Percentiles rank a stretch among this genome's conserved stretches.
Conservation (phyloP, 2,113 vertebrate genomes). For the Chaetura pelagica region DNA sequence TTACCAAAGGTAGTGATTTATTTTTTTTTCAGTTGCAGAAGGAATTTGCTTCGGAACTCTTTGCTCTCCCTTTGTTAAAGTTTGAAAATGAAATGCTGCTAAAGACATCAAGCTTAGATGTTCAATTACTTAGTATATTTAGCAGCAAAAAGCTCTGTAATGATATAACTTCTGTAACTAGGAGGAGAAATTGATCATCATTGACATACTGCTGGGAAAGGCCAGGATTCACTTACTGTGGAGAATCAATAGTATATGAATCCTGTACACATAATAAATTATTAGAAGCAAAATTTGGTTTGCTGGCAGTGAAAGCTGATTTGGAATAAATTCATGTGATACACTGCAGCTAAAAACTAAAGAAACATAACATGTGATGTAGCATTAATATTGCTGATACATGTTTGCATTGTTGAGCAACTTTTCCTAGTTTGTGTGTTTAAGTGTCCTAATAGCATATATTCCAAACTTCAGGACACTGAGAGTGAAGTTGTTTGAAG, state of each 20-base stretch:
- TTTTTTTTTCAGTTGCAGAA: neutral
- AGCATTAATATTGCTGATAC: neutral
- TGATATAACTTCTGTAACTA: neutral
- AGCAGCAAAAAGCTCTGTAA: neutral
- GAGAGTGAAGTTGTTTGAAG: neutral
- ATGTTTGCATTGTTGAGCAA: neutral
- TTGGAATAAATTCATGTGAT: neutral
- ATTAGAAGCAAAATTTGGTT: neutral
- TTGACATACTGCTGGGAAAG: neutral
- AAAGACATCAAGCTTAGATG: neutral
- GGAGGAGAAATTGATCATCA: neutral
- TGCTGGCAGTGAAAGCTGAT: neutral
- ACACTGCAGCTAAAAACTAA: neutral
- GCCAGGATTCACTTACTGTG: neutral
- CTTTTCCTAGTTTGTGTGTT: neutral
- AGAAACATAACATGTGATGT: neutral
- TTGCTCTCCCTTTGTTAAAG: neutral
- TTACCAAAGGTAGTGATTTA: neutral
- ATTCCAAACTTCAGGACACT: neutral
- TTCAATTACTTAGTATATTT: neutral
- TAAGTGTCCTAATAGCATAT: neutral
- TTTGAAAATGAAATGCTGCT: neutral
- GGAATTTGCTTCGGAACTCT: neutral
- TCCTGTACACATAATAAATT: neutral
- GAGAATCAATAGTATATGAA: neutral